Conservation (phyloP, 2,888 invertebrate species). For the Drosophila seclusa region DNA sequence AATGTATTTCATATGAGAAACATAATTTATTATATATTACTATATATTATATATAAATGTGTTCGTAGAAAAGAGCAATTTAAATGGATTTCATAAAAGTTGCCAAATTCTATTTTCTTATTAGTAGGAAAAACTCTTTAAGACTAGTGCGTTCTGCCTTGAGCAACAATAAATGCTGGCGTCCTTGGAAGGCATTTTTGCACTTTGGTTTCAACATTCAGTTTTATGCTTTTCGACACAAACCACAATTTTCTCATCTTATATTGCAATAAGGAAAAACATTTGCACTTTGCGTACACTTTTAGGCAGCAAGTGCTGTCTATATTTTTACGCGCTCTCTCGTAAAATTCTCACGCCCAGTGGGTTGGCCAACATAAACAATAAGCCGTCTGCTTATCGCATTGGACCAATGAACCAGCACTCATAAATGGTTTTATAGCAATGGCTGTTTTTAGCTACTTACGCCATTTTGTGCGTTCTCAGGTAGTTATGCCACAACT, state of each 20-base stretch:
- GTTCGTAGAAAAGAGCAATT: not conserved
- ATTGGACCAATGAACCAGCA: constrained; percentile 41
- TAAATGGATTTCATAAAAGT: not conserved
- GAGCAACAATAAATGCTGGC: constrained; percentile 28
- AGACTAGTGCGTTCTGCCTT: constrained; percentile 6
- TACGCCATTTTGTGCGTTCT: constrained; percentile 5
- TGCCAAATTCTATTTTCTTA: constrained; percentile 1
- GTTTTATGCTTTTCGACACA: constrained; percentile 26
- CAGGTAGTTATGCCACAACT: constrained; percentile 45
- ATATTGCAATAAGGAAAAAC: constrained; percentile 40
- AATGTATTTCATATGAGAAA: not conserved
- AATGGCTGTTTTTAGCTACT: constrained; percentile 8
- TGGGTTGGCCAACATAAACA: constrained; percentile 42
- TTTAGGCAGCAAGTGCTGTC: constrained; percentile 22
- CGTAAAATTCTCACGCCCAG: constrained; percentile 53
- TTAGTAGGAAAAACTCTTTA: not conserved
- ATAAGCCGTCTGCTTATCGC: constrained; percentile 58
- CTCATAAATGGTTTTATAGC: constrained; percentile 43
- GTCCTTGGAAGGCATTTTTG: constrained; percentile 9
- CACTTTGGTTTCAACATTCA: constrained; percentile 26
- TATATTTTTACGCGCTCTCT: constrained; percentile 34
- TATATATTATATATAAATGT: not conserved
- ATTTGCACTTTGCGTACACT: constrained; percentile 50
- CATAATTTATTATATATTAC: not conserved
- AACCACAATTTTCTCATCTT: constrained; percentile 20